A percentile compares a stretch with the other conserved stretches of the same genome.
These are phyloP conservation scores for Lutjanus campechanus DNA, from an alignment of 2,797 vertebrate species.

Conservation along the genomic window DNA sequence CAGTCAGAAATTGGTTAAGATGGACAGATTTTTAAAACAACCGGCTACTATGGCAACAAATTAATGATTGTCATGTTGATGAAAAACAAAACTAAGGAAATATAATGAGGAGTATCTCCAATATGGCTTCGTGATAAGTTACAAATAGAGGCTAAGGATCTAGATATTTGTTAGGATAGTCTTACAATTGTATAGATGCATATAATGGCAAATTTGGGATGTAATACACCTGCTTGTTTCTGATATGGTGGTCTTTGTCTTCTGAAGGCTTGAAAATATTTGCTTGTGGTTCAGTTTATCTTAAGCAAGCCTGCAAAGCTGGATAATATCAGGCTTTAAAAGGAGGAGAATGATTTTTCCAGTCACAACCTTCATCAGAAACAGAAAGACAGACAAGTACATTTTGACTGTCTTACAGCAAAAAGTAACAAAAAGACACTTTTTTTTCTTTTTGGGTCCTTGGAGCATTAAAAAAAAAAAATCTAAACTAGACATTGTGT, in stretches of 20 bases:
- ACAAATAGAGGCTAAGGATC: not conserved
- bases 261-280: conserved; percentile 6
- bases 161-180: not conserved
- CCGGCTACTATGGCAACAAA: too few relatives aligned
- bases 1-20: too few relatives aligned
- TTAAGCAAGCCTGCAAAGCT: not conserved
- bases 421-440: conserved; percentile 10
- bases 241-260: not conserved
- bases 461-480: not conserved
- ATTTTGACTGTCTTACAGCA: conserved; percentile 15
- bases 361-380: conserved; percentile 17
- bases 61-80: too few relatives aligned
- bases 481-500: not conserved
- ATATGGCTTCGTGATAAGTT: too few relatives aligned
- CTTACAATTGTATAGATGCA: not conserved
- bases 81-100: too few relatives aligned
- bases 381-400: not conserved
- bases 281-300: conserved; percentile 3
- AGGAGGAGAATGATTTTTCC: conserved; percentile 25
- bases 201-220: not conserved
- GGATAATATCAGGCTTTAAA: conserved; percentile 15
- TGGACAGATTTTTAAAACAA: too few relatives aligned
- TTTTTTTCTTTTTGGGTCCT: not conserved
- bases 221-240: not conserved
- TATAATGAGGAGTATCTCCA: too few relatives aligned